A percentile compares a stretch with the other conserved stretches of the same genome.
Evolutionary conservation across 2,888 invertebrate species (phyloP).

Genomic region (Philopedon plagiatum): DNA sequence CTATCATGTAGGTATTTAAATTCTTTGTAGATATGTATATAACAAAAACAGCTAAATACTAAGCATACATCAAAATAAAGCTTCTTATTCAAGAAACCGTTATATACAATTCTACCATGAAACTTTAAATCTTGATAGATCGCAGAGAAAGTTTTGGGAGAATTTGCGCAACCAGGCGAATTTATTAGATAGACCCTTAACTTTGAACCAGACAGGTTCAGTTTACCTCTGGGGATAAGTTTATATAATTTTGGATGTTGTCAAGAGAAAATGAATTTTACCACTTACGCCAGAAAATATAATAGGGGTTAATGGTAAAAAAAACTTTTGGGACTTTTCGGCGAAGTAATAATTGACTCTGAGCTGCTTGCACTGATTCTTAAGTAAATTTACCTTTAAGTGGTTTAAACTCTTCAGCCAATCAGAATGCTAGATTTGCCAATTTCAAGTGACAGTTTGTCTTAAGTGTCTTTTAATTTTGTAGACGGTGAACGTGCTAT

Average conservation of each 20-base stretch:
- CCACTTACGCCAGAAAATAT: background rate
- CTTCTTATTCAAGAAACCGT: slow-evolving; percentile 4
- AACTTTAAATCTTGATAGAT: slow-evolving; percentile 44
- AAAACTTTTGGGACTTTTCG: no score
- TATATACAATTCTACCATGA: slow-evolving; percentile 12
- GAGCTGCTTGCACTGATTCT: no score
- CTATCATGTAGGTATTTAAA: no score
- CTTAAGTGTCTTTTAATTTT: no score
- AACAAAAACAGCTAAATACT: background rate
- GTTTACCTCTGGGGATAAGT: slow-evolving; percentile 31
- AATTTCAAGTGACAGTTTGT: no score
- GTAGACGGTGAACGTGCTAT: no score
- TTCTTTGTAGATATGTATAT: background rate
- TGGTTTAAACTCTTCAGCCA: no score
- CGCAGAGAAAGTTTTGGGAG: slow-evolving; percentile 30
- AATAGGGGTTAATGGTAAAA: background rate
- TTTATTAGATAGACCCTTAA: slow-evolving; percentile 44
- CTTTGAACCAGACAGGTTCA: slow-evolving; percentile 36
- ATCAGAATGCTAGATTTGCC: no score
- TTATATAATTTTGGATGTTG: slow-evolving; percentile 19
- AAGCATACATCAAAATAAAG: background rate
- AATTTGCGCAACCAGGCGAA: slow-evolving; percentile 27
- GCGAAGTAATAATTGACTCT: no score
- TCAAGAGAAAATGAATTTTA: background rate
- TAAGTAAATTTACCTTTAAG: no score